Conservation (phyloP, 2,888 invertebrate genomes). For the Standfussiana lucernea region DNA sequence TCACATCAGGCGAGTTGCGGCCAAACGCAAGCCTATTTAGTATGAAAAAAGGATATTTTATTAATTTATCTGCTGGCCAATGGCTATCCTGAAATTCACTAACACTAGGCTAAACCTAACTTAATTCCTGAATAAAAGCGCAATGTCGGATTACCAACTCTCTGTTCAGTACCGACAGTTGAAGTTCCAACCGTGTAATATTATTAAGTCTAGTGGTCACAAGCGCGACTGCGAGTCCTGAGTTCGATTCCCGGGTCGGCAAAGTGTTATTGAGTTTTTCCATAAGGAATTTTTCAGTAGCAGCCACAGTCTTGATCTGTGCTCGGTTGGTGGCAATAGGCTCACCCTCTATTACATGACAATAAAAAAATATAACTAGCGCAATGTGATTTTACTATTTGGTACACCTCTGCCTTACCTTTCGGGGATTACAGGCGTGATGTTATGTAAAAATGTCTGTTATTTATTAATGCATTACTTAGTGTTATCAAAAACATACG, state of each 20-base stretch:
- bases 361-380: neutral
- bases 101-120: neutral
- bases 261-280: neutral
- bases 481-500: neutral
- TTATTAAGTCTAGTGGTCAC: neutral
- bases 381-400: neutral
- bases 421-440: neutral
- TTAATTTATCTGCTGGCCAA: neutral
- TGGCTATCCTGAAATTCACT: neutral
- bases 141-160: neutral
- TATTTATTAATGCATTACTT: neutral
- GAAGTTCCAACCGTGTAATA: neutral
- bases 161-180: neutral
- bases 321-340: neutral
- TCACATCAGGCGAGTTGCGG: too few relatives aligned
- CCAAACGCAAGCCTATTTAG: too few relatives aligned
- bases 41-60: too few relatives aligned
- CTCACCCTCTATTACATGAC: neutral
- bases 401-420: neutral
- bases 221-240: neutral
- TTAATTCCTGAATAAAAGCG: neutral
- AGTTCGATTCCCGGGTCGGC: neutral
- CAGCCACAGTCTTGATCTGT: neutral
- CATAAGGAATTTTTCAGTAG: neutral
- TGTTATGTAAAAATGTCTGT: neutral